phyloP scores from a whole-genome alignment of 2,888 invertebrate species.

The Trachelus iudaicus region DNA sequence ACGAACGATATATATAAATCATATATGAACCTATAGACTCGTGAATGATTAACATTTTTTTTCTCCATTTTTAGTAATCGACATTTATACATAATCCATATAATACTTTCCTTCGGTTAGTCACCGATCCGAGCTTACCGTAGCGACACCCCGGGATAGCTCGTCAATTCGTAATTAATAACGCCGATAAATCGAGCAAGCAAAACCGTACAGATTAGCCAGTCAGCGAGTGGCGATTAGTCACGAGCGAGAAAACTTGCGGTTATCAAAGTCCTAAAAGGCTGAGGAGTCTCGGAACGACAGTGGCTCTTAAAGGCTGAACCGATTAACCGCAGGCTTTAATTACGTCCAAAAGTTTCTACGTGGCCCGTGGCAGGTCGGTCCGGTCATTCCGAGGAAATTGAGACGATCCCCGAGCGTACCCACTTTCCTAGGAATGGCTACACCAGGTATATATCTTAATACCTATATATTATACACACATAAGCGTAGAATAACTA shows the following conservation, averaged over 20 bases:
- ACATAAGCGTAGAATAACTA: background rate
- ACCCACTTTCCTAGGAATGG: background rate
- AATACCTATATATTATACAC: background rate
- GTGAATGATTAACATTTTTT: no score
- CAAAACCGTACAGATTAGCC: background rate
- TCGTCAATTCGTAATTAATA: constrained; percentile 24
- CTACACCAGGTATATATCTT: background rate
- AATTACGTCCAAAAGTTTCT: background rate
- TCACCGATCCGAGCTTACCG: constrained; percentile 11
- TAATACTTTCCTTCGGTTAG: constrained; percentile 14
- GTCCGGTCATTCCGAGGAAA: background rate
- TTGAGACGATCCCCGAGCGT: background rate
- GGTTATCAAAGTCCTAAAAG: background rate
- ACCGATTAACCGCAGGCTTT: background rate
- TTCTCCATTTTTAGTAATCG: no score
- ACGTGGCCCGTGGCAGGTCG: background rate
- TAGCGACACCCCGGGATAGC: constrained; percentile 15
- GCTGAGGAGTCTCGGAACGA: background rate
- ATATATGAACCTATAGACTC: no score
- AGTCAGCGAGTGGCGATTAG: background rate
- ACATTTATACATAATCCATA: background rate
- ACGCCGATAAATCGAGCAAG: constrained; percentile 28
- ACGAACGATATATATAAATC: no score
- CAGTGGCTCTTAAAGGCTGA: background rate
- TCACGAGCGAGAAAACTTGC: background rate